Evolutionary conservation across 2,113 vertebrate species (phyloP), one percentile per base, ranked within the genome.

Genomic region (Bubo scandiacus): DNA sequence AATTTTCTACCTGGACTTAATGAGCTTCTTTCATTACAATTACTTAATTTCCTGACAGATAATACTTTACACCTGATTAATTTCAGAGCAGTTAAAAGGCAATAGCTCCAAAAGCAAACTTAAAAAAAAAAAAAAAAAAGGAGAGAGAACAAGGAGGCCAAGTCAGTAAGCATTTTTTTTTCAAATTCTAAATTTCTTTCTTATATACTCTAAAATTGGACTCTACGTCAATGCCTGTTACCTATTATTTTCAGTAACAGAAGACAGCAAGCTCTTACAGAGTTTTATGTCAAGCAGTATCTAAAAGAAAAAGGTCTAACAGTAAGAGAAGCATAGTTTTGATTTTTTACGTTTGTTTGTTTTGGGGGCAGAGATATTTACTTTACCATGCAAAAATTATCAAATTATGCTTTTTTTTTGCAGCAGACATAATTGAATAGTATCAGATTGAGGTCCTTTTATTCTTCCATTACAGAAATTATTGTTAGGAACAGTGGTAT

Each of bases 31-130:
- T 88, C 40, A 94, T 81, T 40, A 72, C 43, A 92, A 91, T 89
- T 72, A 80, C 62, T 68, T 96, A 52, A 84, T 94, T 75, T 96
- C 36, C 77, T 87, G 80, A 84, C 68, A 92, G 77, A 92, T 92
- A 94, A 89, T 89, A 86, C 52, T 77, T 90, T 62, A 58, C 80
- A 96, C 82, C 72, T 89, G 96, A 86, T 96, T 96, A 36, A 87
- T 80, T 88, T 95, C 70, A 74, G 83, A 96, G 43, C 16, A 73
- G 27, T 94, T 94, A 83, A 97, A 90, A 73, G 36, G 29, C 52
- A 93, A 55, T 36, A 95, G 49, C 36, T 96, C 61, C 77, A 95
- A 86, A 74, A 61, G 25, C 34, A 97, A 86, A 92, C 59, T 79
- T 45, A 18, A 9, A 86, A 68, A 43, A 58, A n/a, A 27, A 36